Percentiles rank a stretch among this genome's conserved stretches.
phyloP scores from a whole-genome alignment of 2,113 vertebrate species.

The Chionomys nivalis region DNA sequence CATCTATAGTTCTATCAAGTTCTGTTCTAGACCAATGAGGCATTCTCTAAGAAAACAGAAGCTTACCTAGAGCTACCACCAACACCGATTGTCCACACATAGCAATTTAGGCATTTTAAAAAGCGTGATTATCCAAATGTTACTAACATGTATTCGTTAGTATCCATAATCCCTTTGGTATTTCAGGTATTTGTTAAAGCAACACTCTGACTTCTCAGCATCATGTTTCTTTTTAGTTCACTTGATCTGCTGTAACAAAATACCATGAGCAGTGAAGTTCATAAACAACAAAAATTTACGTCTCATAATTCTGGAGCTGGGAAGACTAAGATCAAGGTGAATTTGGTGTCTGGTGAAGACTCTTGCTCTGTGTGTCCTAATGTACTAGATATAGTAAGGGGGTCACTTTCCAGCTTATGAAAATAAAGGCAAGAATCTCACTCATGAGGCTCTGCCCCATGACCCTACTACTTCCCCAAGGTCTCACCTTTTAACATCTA shows the following conservation, averaged over 20 bases:
- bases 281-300: not conserved
- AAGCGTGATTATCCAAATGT: not conserved
- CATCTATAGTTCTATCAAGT: not conserved
- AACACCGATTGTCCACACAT: not conserved
- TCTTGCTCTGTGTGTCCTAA: not conserved
- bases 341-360: not conserved
- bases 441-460: rapidly evolving
- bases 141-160: not conserved
- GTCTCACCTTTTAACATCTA: not conserved
- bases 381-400: not conserved
- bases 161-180: not conserved
- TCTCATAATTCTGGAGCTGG: not conserved
- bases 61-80: not conserved
- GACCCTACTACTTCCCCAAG: not conserved
- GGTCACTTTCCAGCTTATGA: not conserved
- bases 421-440: not conserved
- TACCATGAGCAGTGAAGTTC: not conserved
- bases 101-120: not conserved
- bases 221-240: not conserved
- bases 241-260: not conserved
- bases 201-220: not conserved
- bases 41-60: not conserved
- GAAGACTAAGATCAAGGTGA: not conserved
- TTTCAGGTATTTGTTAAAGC: not conserved
- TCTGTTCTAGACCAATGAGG: not conserved